A percentile compares a stretch with the other conserved stretches of the same genome.
phyloP scores from a whole-genome alignment of 2,888 invertebrate species.

The Anticlea derivata region DNA sequence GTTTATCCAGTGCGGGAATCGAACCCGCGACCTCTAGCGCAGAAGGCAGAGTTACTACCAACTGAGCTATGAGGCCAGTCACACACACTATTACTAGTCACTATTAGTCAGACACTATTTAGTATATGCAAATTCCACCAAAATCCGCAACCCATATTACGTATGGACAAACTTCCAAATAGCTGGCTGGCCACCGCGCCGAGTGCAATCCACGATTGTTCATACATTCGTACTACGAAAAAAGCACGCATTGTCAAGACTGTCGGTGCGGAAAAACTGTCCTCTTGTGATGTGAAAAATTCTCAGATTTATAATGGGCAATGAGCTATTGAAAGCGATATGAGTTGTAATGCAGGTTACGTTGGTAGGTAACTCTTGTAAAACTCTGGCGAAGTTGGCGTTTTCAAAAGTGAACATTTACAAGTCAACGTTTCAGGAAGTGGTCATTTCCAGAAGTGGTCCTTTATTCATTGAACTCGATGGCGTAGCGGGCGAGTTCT shows the following conservation, averaged over 20 bases:
- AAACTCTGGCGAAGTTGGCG: no score
- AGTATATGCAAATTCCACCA: background rate
- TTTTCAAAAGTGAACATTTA: no score
- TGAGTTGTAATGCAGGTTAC: background rate
- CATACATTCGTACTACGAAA: constrained; percentile 4
- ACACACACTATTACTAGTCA: no score
- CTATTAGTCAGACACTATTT: background rate
- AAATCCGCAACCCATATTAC: constrained; percentile 5
- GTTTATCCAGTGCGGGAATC: no score
- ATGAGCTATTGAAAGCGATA: background rate
- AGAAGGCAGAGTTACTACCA: no score
- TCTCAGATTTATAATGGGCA: constrained; percentile 15
- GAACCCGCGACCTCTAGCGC: no score
- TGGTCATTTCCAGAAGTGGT: no score
- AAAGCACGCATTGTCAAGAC: constrained; percentile 34
- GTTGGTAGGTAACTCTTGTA: no score
- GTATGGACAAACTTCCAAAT: constrained; percentile 4
- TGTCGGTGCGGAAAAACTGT: constrained; percentile 23
- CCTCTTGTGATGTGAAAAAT: constrained; percentile 14
- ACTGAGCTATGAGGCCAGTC: no score
- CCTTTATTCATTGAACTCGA: no score
- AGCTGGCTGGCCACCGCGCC: background rate
- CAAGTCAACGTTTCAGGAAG: no score
- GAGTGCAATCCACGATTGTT: constrained; percentile 17
- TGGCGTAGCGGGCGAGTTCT: no score